Conservation (phyloP, 2,113 vertebrate species). For the Rhinoderma darwinii region DNA sequence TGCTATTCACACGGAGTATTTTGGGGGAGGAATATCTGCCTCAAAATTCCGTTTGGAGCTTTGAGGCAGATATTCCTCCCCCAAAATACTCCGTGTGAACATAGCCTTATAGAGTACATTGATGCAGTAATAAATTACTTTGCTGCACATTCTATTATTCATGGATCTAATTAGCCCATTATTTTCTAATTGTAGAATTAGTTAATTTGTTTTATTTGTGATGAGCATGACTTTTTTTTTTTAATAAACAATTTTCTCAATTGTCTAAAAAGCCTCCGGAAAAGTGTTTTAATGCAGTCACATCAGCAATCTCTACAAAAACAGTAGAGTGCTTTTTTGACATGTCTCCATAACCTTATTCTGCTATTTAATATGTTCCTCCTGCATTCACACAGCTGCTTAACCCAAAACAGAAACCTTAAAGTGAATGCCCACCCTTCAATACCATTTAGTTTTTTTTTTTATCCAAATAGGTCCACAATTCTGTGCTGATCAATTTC, state of each 20-base stretch:
- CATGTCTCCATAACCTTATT: constrained; percentile 18
- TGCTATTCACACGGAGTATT: too few species aligned
- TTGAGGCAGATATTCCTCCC: too few species aligned
- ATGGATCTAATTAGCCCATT: neutral
- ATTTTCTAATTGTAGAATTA: constrained; percentile 33
- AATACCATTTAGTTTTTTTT: neutral
- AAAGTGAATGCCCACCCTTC: neutral
- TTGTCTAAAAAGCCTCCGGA: constrained; percentile 28
- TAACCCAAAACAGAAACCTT: neutral
- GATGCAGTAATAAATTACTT: neutral
- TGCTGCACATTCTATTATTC: neutral
- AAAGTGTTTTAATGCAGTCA: neutral
- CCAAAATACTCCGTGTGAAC: too few species aligned
- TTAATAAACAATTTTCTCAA: constrained; percentile 44
- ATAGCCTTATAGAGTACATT: neutral
- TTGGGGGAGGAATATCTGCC: too few species aligned
- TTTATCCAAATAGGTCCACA: too few species aligned
- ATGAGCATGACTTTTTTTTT: constrained; percentile 1
- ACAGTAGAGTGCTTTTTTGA: neutral
- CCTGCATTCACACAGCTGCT: neutral
- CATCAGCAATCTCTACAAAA: constrained; percentile 23
- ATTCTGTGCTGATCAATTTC: too few species aligned
- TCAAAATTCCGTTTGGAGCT: too few species aligned
- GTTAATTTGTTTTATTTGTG: constrained; percentile 25
- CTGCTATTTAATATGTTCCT: neutral